phyloP scores from a whole-genome alignment of 1,140 invertebrate species.

The Halictus rubicundus region DNA sequence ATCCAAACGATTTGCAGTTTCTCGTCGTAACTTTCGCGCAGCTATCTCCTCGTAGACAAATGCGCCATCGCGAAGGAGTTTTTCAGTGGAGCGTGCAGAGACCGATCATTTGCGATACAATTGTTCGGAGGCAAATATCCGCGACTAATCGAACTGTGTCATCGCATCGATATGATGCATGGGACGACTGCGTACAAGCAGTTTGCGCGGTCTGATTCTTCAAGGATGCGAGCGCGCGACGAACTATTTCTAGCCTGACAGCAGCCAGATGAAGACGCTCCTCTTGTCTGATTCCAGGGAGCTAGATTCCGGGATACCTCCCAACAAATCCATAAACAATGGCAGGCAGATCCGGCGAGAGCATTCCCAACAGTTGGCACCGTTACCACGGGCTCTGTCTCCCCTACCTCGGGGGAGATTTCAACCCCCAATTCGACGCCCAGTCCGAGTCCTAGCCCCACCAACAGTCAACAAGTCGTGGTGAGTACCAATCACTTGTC shows the following conservation, averaged over 20 bases:
- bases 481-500: constrained; percentile 61
- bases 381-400: constrained; percentile 60
- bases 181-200: constrained; percentile 3
- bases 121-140: constrained; percentile 67
- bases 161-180: constrained; percentile 47
- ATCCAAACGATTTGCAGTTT: too few species aligned
- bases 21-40: neutral
- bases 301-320: constrained; percentile 79
- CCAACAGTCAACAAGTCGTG: constrained; percentile 72
- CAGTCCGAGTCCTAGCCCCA: constrained; percentile 76
- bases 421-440: constrained; percentile 76
- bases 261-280: neutral
- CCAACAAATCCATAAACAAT: constrained; percentile 80
- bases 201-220: constrained; percentile 53
- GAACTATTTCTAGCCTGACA: neutral
- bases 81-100: constrained; percentile 50
- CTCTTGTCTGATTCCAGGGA: constrained; percentile 59
- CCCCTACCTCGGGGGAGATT: constrained; percentile 65
- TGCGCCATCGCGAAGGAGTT: constrained; percentile 48
- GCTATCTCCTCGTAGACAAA: constrained; percentile 12
- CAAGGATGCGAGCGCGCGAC: constrained; percentile 47
- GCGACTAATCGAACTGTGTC: constrained; percentile 68
- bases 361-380: constrained; percentile 78
- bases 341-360: constrained; percentile 75
- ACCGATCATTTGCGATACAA: constrained; percentile 60